phyloP scores from a whole-genome alignment of 2,888 invertebrate genomes.

The Dicyrtoma fusca region DNA sequence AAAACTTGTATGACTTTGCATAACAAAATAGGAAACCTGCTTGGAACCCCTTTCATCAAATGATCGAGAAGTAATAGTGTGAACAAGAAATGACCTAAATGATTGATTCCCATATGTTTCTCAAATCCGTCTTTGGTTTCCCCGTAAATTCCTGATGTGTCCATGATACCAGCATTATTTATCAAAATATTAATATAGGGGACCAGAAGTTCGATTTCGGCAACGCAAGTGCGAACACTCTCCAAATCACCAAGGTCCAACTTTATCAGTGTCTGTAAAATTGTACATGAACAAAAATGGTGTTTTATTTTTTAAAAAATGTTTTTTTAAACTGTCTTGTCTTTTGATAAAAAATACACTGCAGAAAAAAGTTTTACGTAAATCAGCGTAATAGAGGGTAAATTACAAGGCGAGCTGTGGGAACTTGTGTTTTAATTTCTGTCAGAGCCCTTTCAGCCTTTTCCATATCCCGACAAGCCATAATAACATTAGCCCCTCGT shows the following conservation, averaged over 20 bases:
- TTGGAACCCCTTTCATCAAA: slow-evolving; percentile 68
- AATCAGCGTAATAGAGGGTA: no score
- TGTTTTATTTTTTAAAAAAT: no score
- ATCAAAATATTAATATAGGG: slow-evolving; percentile 73
- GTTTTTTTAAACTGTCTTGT: no score
- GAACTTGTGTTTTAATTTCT: slow-evolving; percentile 27
- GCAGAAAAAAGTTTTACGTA: no score
- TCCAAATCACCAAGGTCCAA: slow-evolving; percentile 74
- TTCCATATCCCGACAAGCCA: slow-evolving; percentile 80
- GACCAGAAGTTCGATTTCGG: slow-evolving; percentile 69
- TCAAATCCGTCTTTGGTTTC: slow-evolving; percentile 76
- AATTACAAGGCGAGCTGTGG: slow-evolving; percentile 16
- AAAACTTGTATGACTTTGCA: no score
- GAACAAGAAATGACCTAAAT: slow-evolving; percentile 83
- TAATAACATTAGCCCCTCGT: slow-evolving; percentile 71
- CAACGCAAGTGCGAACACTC: slow-evolving; percentile 74
- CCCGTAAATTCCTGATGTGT: slow-evolving; percentile 54
- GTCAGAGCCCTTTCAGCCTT: slow-evolving; percentile 69
- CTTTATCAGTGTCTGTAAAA: slow-evolving; percentile 68
- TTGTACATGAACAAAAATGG: no score
- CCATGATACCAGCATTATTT: slow-evolving; percentile 77
- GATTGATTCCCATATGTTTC: slow-evolving; percentile 79
- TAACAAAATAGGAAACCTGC: slow-evolving; percentile 62
- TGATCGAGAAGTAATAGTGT: slow-evolving; percentile 74
- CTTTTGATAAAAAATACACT: no score